Percentiles rank a stretch among this genome's conserved stretches.
phyloP scores from a whole-genome alignment of 1,140 invertebrate species.

The Caenorhabditis inopinata region DNA sequence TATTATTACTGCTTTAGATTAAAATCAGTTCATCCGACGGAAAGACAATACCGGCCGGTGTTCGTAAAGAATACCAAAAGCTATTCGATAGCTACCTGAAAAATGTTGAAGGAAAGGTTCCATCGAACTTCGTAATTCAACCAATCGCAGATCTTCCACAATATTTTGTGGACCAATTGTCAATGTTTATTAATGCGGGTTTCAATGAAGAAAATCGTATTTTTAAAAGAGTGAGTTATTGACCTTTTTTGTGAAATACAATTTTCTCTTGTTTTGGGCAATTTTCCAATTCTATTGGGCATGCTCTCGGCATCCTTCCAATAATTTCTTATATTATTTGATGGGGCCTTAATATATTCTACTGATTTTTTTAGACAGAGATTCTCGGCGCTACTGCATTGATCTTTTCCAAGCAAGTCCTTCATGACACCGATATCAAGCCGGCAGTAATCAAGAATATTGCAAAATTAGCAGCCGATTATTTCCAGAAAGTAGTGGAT shows the following conservation, averaged over 20 bases:
- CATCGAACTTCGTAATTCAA: constrained; percentile 18
- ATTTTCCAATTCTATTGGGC: too few species aligned
- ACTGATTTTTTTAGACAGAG: not conserved
- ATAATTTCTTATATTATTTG: too few species aligned
- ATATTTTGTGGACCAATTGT: not conserved
- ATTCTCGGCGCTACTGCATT: not conserved
- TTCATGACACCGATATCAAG: not conserved
- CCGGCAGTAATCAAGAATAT: not conserved
- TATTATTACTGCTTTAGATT: too few species aligned
- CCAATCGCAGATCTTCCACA: not conserved
- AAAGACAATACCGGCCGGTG: not conserved
- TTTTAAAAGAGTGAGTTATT: not conserved
- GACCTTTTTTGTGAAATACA: too few species aligned
- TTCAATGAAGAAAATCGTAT: constrained; percentile 1
- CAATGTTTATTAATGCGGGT: not conserved
- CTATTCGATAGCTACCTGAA: not conserved
- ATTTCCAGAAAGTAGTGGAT: constrained; percentile 3
- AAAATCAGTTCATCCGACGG: not conserved
- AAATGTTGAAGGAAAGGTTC: constrained; percentile 23
- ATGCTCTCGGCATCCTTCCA: too few species aligned
- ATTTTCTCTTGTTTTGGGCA: too few species aligned
- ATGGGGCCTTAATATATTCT: too few species aligned
- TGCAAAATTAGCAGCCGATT: not conserved
- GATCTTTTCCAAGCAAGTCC: not conserved
- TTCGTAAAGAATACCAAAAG: not conserved